These are phyloP conservation scores for Neelides folsomi DNA, from an alignment of 2,888 invertebrate species.

Conservation along the genomic window DNA sequence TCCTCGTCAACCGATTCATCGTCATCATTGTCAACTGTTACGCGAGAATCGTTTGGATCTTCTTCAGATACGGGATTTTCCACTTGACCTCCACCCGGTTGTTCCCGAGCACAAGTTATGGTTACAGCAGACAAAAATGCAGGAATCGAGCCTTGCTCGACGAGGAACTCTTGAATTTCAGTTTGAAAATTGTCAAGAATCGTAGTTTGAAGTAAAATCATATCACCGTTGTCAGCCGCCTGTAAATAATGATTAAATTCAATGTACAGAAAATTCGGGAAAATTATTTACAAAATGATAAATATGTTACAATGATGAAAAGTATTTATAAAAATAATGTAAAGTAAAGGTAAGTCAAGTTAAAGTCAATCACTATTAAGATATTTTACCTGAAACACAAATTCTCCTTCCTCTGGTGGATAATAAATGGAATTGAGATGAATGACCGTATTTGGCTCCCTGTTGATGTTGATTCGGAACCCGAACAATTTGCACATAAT, in stretches of 20 bases:
- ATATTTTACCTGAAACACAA: constrained; percentile 28
- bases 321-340: neutral
- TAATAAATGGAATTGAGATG: constrained; percentile 26
- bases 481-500: constrained; percentile 27
- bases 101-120: constrained; percentile 6
- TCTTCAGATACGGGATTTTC: too few relatives aligned
- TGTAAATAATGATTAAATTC: constrained; percentile 2
- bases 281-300: too few relatives aligned
- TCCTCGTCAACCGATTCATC: too few relatives aligned
- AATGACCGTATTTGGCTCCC: constrained; percentile 26
- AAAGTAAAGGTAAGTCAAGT: neutral
- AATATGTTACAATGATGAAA: too few relatives aligned
- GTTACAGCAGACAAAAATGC: constrained; percentile 25
- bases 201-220: constrained; percentile 31
- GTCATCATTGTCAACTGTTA: too few relatives aligned
- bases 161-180: constrained; percentile 26
- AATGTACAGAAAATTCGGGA: too few relatives aligned
- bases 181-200: constrained; percentile 25
- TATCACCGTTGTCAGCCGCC: constrained; percentile 27
- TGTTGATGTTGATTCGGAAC: constrained; percentile 21
- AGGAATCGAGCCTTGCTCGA: constrained; percentile 26
- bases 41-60: too few relatives aligned
- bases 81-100: too few relatives aligned
- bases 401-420: constrained; percentile 16
- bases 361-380: too few relatives aligned